These are phyloP conservation scores for Merluccius polli DNA, from an alignment of 2,797 vertebrate species.

Conservation along the genomic window DNA sequence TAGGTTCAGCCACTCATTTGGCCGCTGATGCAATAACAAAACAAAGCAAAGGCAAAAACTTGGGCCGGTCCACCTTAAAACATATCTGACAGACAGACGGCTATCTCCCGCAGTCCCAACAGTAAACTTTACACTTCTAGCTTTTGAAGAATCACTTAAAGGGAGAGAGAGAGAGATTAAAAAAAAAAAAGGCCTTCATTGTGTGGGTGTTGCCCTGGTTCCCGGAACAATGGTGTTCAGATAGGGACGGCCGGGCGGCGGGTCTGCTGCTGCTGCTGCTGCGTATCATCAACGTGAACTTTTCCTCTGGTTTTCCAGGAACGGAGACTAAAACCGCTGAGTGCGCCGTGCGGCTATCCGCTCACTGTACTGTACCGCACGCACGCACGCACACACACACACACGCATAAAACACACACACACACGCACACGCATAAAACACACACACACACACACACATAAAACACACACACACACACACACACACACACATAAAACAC, in stretches of 20 bases:
- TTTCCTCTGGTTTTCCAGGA: constrained; percentile 35
- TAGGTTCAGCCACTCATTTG: too few relatives aligned
- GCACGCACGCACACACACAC: not conserved
- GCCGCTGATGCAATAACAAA: too few relatives aligned
- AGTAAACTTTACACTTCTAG: constrained; percentile 8
- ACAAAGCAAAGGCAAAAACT: too few relatives aligned
- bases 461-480: not conserved
- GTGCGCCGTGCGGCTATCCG: constrained; percentile 5
- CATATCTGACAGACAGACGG: not conserved
- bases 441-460: not conserved
- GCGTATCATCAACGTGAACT: constrained; percentile 25
- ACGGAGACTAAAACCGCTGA: constrained; percentile 23
- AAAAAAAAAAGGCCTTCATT: constrained; percentile 3
- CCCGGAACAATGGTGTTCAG: constrained; percentile 22
- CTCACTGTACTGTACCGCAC: not conserved
- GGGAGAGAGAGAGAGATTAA: constrained; percentile 7
- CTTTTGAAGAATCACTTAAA: constrained; percentile 36
- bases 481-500: not conserved
- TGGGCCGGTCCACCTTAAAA: constrained; percentile 10
- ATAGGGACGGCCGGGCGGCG: constrained; percentile 24
- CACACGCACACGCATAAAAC: too few relatives aligned
- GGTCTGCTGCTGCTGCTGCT: constrained; percentile 21
- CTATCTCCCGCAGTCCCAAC: not conserved
- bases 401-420: too few relatives aligned
- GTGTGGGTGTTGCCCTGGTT: constrained; percentile 6